A percentile compares a stretch with the other conserved stretches of the same genome.
phyloP scores from a whole-genome alignment of 35 echinoderm and acorn worm genomes.

The Hemicentrotus pulcherrimus region DNA sequence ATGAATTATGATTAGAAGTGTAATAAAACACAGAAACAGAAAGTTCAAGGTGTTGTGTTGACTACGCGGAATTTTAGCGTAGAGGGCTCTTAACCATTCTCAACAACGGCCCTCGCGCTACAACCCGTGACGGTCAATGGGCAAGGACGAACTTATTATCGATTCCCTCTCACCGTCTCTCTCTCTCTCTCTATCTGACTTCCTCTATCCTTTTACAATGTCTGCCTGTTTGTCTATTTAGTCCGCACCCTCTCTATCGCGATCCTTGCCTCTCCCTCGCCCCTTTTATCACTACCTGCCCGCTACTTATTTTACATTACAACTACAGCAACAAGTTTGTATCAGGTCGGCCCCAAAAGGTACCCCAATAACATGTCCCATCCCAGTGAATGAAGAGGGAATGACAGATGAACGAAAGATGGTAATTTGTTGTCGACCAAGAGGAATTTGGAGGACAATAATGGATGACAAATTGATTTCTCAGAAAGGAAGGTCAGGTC shows the following conservation, averaged over 20 bases:
- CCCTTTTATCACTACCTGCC: neutral
- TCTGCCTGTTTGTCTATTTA: neutral
- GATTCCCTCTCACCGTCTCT: neutral
- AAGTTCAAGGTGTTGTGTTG: neutral
- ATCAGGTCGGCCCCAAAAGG: neutral
- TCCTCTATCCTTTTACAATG: neutral
- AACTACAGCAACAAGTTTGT: neutral
- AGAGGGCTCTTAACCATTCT: neutral
- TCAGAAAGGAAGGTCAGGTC: conserved; percentile 35
- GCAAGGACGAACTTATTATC: neutral
- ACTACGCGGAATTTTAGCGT: neutral
- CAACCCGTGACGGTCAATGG: neutral
- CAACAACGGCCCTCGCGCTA: neutral
- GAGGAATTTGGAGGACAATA: conserved; percentile 17
- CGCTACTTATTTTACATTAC: neutral
- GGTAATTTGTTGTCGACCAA: conserved; percentile 9
- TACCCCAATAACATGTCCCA: neutral
- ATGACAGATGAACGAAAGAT: conserved; percentile 16
- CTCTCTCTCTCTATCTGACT: neutral
- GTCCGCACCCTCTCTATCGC: too few species aligned
- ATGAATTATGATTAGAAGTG: neutral
- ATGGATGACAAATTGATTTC: conserved; percentile 48
- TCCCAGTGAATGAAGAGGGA: neutral
- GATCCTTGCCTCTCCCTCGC: neutral
- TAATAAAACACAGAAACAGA: neutral